Evolutionary conservation across 2,888 invertebrate species (phyloP).

Genomic region (Pristionchus arcanus): DNA sequence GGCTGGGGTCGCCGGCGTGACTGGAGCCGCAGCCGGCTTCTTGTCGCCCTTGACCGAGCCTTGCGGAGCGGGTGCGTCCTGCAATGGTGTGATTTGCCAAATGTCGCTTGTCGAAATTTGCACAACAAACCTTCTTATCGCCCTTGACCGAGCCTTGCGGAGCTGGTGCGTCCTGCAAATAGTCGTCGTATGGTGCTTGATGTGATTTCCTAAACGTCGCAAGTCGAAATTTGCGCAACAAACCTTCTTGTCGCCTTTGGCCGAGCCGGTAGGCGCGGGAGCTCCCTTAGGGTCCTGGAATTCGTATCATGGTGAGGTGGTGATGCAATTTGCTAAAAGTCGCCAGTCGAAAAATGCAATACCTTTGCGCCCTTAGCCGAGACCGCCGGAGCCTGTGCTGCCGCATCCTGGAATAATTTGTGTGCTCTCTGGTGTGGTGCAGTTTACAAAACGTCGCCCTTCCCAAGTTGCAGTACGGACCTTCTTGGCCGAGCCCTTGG

Average conservation of each 20-base stretch:
- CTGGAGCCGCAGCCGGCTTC: constrained; percentile 9
- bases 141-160: not conserved
- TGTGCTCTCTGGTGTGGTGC: not conserved
- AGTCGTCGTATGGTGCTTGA: not conserved
- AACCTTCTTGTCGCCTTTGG: not conserved
- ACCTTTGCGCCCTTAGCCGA: not conserved
- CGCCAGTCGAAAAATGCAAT: not conserved
- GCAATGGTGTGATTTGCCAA: not conserved
- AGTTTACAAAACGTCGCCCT: not conserved
- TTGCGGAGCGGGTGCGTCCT: not conserved
- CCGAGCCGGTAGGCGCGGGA: not conserved
- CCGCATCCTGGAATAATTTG: no score
- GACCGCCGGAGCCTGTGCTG: not conserved
- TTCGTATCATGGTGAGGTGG: not conserved
- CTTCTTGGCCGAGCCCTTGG: not conserved
- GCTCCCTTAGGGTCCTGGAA: not conserved
- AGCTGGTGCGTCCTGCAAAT: not conserved
- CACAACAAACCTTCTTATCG: not conserved
- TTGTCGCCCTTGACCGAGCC: not conserved
- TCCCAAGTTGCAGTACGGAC: not conserved
- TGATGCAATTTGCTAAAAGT: not conserved
- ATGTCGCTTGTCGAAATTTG: not conserved
- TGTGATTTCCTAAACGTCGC: not conserved
- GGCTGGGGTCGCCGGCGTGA: not conserved
- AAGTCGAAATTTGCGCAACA: not conserved